Evolutionary conservation across 2,113 vertebrate genomes (phyloP).

Genomic region (Entelurus aequoreus): DNA sequence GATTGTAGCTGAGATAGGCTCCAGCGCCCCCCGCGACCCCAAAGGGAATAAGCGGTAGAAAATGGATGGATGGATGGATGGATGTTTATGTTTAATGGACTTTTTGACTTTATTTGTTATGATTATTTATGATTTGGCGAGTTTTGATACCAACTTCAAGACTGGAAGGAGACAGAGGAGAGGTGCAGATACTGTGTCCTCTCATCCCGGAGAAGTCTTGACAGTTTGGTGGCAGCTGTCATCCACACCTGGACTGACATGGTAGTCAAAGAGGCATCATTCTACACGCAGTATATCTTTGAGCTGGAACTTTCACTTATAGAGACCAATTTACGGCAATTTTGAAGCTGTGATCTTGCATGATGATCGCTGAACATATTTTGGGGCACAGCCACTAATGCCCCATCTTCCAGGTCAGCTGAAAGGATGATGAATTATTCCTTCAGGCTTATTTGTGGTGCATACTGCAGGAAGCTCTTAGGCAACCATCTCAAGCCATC

Average conservation of each 20-base stretch:
- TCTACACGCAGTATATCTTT: too few species aligned
- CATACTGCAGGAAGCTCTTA: constrained; percentile 65
- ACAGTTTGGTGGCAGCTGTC: constrained; percentile 51
- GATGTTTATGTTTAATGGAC: too few species aligned
- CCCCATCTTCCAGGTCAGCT: constrained; percentile 53
- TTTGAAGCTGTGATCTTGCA: constrained; percentile 23
- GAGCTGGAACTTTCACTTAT: too few species aligned
- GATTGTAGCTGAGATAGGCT: too few species aligned
- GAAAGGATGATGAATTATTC: constrained; percentile 59
- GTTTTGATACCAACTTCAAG: too few species aligned
- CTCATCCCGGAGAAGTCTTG: constrained; percentile 39
- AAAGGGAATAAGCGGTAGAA: too few species aligned
- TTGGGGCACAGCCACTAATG: constrained; percentile 39
- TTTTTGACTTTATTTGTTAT: too few species aligned
- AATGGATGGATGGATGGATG: too few species aligned
- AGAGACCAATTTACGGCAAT: too few species aligned
- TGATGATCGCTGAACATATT: neutral
- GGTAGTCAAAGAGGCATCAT: constrained; percentile 28
- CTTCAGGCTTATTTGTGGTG: constrained; percentile 47
- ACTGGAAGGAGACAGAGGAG: constrained; percentile 24
- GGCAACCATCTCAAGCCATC: constrained; percentile 64
- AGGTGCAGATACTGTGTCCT: constrained; percentile 40
- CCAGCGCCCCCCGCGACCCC: too few species aligned
- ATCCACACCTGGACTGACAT: constrained; percentile 42
- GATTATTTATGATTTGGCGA: too few species aligned